Evolutionary conservation across 92 coral and sea anemone genomes (phyloP), one percentile per base, ranked within the genome.

Genomic region (Scolanthus callimorphus): DNA sequence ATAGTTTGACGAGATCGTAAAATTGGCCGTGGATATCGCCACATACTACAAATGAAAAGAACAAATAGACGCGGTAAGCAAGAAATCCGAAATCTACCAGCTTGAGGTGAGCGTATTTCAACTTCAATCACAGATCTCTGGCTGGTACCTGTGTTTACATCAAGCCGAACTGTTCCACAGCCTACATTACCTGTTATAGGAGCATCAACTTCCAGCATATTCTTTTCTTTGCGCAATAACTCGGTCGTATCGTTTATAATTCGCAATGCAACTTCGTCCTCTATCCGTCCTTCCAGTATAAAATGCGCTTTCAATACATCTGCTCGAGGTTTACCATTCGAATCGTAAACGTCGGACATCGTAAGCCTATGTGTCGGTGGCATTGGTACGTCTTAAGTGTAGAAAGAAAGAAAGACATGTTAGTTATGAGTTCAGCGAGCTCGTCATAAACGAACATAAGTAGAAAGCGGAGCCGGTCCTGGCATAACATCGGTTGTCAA

Each of bases 11-110:
- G 43, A 92, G 74, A 77, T 92, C 98, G 81, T 92, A 92, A 54
- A 92, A 92, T 52, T 92, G 98, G 1, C 98, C 98, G 39, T 92
- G 98, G n/a, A 92, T 92, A 61, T 92, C 98, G 25, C 98, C 98
- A 43, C 98, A 92, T 27, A 92, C 98, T 92, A 31, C 51, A 90
- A 67, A 61, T 55, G 46, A 45, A 58, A 27, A 29, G 69, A 74
- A 64, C 73, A 66, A 66, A 66, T 38, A 66, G 62, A 66, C 54
- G 73, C 73, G n/a, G n/a, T n/a, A n/a, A n/a, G n/a, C n/a, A n/a
- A n/a, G n/a, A n/a, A n/a, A n/a, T n/a, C n/a, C n/a, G n/a, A n/a
- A n/a, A n/a, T n/a, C n/a, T n/a, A n/a, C n/a, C n/a, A n/a, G n/a
- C n/a, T n/a, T n/a, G n/a, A n/a, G n/a, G n/a, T n/a, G n/a, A n/a